phyloP scores from a whole-genome alignment of 2,888 invertebrate genomes.

The Bursaphelenchus okinawaensis region DNA sequence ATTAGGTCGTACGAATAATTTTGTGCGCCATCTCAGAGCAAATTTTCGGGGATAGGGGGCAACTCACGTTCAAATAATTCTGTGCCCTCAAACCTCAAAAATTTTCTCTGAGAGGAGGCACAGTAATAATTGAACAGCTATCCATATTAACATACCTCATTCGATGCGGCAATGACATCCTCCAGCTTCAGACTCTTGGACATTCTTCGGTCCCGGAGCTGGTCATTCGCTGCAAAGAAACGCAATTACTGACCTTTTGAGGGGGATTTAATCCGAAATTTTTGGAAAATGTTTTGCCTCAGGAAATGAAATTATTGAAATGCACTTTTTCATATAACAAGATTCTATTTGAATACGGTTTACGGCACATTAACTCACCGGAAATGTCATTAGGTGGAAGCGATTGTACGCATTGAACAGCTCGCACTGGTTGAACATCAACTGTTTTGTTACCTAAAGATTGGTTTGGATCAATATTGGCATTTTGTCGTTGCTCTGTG shows the following conservation, averaged over 20 bases:
- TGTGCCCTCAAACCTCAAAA: too few relatives aligned
- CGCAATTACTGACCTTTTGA: neutral
- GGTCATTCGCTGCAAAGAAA: neutral
- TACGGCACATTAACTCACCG: neutral
- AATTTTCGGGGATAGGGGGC: too few relatives aligned
- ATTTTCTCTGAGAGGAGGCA: too few relatives aligned
- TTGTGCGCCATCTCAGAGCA: too few relatives aligned
- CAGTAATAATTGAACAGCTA: too few relatives aligned
- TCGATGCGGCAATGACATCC: neutral
- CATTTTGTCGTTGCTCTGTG: neutral
- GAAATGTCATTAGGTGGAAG: neutral
- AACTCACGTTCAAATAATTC: too few relatives aligned
- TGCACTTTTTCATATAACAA: neutral
- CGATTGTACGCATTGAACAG: neutral
- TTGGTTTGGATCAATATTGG: neutral
- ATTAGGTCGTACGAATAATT: too few relatives aligned
- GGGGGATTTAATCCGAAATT: neutral
- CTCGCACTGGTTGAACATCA: neutral
- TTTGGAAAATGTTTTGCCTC: neutral
- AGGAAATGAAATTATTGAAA: neutral
- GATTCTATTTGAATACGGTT: too few relatives aligned
- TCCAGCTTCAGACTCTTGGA: neutral
- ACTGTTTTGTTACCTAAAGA: too few relatives aligned
- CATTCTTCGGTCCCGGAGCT: neutral
- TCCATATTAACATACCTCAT: neutral